phyloP scores from a whole-genome alignment of 2,888 invertebrate species.

The Cotesia congregata region DNA sequence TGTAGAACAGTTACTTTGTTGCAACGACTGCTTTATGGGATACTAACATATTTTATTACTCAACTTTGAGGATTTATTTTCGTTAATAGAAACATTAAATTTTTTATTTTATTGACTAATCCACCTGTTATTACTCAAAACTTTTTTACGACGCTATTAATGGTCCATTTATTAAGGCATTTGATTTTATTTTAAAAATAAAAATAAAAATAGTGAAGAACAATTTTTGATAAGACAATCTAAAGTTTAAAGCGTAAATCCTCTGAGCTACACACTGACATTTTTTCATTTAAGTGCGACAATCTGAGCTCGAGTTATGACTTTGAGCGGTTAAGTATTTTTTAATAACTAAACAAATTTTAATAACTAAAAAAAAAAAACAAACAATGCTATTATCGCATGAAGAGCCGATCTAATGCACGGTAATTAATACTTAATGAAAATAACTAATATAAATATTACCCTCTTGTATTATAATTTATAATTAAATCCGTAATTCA shows the following conservation, averaged over 20 bases:
- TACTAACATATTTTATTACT: neutral
- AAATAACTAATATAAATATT: neutral
- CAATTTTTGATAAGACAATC: too few relatives aligned
- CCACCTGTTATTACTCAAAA: neutral
- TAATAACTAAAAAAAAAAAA: neutral
- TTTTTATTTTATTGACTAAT: neutral
- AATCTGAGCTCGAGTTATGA: too few relatives aligned
- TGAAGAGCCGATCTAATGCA: neutral
- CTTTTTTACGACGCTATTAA: too few relatives aligned
- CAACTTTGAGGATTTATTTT: neutral
- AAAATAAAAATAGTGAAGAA: too few relatives aligned
- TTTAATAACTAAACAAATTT: neutral
- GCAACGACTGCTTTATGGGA: neutral
- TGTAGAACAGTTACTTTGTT: neutral
- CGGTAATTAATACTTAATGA: neutral
- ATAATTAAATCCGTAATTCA: neutral
- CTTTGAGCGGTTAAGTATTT: too few relatives aligned
- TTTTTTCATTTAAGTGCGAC: too few relatives aligned
- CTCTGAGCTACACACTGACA: too few relatives aligned
- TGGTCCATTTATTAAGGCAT: too few relatives aligned
- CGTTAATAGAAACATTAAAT: neutral
- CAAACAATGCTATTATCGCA: neutral
- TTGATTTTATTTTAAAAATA: too few relatives aligned
- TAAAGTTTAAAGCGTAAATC: too few relatives aligned
- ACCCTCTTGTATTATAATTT: neutral